Evolutionary conservation across 2,113 vertebrate species (phyloP).

Genomic region (Choloepus hoffmanni): DNA sequence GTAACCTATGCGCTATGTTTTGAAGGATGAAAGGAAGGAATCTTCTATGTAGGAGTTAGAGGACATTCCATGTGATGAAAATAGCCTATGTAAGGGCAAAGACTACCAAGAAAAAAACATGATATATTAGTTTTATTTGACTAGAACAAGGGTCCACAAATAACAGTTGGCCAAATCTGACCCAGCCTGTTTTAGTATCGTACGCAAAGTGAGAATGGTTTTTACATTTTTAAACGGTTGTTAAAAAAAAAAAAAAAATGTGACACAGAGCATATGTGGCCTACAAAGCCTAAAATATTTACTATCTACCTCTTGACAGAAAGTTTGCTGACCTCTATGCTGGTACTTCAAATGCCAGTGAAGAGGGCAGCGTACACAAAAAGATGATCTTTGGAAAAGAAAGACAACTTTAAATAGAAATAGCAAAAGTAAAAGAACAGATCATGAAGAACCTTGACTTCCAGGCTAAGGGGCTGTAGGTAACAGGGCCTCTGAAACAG

Average conservation of each 20-base stretch:
- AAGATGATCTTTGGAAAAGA: neutral
- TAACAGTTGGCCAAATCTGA: neutral
- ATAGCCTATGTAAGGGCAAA: neutral
- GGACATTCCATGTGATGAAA: neutral
- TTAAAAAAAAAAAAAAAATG: neutral
- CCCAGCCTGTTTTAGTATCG: neutral
- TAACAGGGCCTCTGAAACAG: neutral
- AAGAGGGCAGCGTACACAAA: neutral
- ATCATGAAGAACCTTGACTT: neutral
- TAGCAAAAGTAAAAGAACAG: neutral
- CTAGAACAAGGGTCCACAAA: neutral
- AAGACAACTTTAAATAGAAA: neutral
- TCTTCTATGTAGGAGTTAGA: neutral
- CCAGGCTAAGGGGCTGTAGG: neutral
- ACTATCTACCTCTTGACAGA: neutral
- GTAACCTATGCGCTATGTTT: neutral
- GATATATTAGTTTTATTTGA: neutral
- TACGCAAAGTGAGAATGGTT: slow-evolving; percentile 27
- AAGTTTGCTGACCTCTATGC: neutral
- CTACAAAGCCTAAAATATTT: slow-evolving; percentile 33
- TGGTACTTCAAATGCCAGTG: neutral
- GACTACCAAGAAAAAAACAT: neutral
- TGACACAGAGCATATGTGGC: neutral
- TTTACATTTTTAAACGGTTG: slow-evolving; percentile 28
- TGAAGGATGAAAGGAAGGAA: neutral